Evolutionary conservation across 2,888 invertebrate genomes (phyloP).

Genomic region (Lycophotia porphyrea): DNA sequence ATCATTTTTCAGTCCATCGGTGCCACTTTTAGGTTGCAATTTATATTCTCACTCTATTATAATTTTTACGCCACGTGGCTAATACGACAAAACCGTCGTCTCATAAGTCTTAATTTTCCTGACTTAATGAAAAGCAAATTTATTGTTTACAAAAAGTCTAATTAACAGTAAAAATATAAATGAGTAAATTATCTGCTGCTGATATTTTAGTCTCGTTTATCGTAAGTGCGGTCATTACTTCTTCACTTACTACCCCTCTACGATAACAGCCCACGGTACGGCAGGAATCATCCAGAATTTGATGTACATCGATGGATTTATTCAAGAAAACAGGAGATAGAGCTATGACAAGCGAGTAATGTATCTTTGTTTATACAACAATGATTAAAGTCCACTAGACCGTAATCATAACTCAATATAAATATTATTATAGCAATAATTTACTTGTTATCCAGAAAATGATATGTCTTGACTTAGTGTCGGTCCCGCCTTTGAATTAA

Average conservation of each 20-base stretch:
- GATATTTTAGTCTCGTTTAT: conserved; percentile 73
- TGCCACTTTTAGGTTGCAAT: not conserved
- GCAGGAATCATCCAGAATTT: conserved; percentile 51
- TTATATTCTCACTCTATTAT: not conserved
- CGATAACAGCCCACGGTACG: conserved; percentile 12
- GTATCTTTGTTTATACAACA: conserved; percentile 60
- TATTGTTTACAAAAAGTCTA: conserved; percentile 47
- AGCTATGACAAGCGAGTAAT: conserved; percentile 56
- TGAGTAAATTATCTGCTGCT: conserved; percentile 61
- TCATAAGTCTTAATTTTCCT: conserved; percentile 8
- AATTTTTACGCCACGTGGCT: not conserved
- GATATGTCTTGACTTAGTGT: conserved; percentile 74
- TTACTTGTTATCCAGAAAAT: conserved; percentile 75
- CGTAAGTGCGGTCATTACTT: conserved; percentile 78
- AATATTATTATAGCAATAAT: conserved; percentile 69
- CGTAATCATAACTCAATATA: conserved; percentile 55
- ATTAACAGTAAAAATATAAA: conserved; percentile 65
- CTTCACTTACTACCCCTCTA: conserved; percentile 55
- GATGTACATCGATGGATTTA: conserved; percentile 58
- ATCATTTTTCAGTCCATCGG: not conserved
- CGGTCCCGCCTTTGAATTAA: conserved; percentile 71
- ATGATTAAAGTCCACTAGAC: conserved; percentile 69
- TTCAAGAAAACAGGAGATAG: not conserved
- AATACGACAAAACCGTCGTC: not conserved
- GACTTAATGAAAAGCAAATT: conserved; percentile 24